phyloP scores from a whole-genome alignment of 2,113 vertebrate genomes.

The Megatriorchis doriae region DNA sequence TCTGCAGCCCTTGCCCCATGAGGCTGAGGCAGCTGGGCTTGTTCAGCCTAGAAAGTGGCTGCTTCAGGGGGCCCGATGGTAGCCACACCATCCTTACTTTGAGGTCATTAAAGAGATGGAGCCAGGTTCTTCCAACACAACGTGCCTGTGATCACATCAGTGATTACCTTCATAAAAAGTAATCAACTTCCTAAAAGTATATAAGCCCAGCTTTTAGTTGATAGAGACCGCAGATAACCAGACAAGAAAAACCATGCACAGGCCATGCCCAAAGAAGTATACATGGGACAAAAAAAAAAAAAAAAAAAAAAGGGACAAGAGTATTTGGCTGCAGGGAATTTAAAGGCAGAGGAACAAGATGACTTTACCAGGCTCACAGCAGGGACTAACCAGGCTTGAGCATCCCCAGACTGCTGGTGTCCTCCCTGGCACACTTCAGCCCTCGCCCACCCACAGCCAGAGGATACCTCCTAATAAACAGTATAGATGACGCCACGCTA shows the following conservation, averaged over 20 bases:
- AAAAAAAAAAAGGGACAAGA: not conserved
- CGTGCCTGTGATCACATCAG: not conserved
- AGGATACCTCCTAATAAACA: not conserved
- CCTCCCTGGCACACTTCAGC: not conserved
- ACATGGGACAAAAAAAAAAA: not conserved
- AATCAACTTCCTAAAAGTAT: not conserved
- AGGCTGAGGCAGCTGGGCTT: not conserved
- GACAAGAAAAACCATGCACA: not conserved
- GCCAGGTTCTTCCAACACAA: not conserved
- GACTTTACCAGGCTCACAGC: not conserved
- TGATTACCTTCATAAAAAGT: not conserved
- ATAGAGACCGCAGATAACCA: not conserved
- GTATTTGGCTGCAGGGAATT: not conserved
- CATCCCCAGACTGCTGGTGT: not conserved
- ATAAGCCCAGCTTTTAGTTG: not conserved
- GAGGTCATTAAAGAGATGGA: not conserved
- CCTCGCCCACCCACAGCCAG: not conserved
- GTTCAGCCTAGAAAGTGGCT: not conserved
- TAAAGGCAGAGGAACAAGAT: not conserved
- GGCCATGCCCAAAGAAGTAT: not conserved
- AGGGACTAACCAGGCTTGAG: not conserved
- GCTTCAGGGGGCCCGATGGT: rapidly evolving
- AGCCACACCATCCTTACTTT: rapidly evolving
- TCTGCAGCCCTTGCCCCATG: not conserved
- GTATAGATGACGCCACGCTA: rapidly evolving